Conservation (phyloP, 2,113 vertebrate species). For the Vulpes ferrilata region DNA sequence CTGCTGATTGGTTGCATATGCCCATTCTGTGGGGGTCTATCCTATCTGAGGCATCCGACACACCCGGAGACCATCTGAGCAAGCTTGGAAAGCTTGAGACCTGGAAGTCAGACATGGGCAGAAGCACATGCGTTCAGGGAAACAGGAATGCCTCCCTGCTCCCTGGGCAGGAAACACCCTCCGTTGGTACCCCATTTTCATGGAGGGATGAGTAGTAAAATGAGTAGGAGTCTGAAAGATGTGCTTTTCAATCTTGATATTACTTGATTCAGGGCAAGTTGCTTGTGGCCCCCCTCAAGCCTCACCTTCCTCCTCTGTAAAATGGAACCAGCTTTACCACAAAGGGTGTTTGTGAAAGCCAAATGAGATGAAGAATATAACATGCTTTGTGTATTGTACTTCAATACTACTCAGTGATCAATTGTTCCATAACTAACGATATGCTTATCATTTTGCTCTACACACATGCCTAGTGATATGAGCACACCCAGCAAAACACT, state of each 20-base stretch:
- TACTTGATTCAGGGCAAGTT: background rate
- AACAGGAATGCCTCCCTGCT: background rate
- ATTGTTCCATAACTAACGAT: fast-evolving
- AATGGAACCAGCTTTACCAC: background rate
- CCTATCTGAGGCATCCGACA: background rate
- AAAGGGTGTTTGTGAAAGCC: background rate
- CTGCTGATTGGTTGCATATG: conserved; percentile 18
- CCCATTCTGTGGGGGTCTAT: background rate
- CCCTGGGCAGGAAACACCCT: background rate
- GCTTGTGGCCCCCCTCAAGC: background rate
- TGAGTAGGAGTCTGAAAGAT: background rate
- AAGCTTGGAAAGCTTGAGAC: background rate
- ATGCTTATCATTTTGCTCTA: background rate
- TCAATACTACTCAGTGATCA: too few species aligned
- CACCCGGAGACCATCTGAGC: background rate
- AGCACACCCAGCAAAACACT: too few species aligned
- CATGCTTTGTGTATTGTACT: too few species aligned
- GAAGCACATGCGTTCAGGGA: background rate
- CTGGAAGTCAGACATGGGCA: background rate
- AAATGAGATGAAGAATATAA: background rate
- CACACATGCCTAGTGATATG: fast-evolving
- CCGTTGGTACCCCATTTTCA: background rate
- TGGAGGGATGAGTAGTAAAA: background rate
- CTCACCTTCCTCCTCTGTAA: background rate
- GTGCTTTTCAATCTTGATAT: background rate